Evolutionary conservation across 2,797 vertebrate genomes (phyloP).

Genomic region (Allobates femoralis): DNA sequence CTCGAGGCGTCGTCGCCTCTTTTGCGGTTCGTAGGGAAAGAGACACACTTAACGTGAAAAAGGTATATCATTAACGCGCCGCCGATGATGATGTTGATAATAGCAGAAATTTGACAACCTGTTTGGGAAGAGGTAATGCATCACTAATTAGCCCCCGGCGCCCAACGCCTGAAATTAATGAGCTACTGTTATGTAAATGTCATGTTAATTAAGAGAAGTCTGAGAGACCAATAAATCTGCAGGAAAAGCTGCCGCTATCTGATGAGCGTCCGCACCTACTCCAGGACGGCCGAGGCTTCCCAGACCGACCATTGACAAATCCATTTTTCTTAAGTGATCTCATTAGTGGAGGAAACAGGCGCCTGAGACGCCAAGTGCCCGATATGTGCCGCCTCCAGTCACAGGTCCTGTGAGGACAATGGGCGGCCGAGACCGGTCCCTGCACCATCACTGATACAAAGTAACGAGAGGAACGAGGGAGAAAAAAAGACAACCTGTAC

Average conservation of each 20-base stretch:
- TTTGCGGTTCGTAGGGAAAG: not conserved
- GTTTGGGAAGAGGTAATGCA: slow-evolving; percentile 69
- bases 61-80: slow-evolving; percentile 35
- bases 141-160: slow-evolving; percentile 71
- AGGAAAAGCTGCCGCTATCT: slow-evolving; percentile 56
- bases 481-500: not conserved
- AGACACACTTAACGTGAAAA: slow-evolving; percentile 20
- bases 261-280: slow-evolving; percentile 62
- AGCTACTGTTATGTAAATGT: slow-evolving; percentile 75
- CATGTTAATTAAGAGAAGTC: slow-evolving; percentile 75
- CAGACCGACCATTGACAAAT: slow-evolving; percentile 57
- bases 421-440: not conserved
- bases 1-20: not conserved
- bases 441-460: not conserved
- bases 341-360: slow-evolving; percentile 64
- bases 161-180: slow-evolving; percentile 72
- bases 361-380: not conserved
- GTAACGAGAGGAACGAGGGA: not conserved
- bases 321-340: slow-evolving; percentile 66
- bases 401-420: not conserved
- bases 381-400: not conserved
- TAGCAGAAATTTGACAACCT: slow-evolving; percentile 69
- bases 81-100: slow-evolving; percentile 51
- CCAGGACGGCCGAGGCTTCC: slow-evolving; percentile 54
- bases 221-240: slow-evolving; percentile 70